phyloP scores from a whole-genome alignment of 2,888 invertebrate genomes.

The Sicus ferrugineus region DNA sequence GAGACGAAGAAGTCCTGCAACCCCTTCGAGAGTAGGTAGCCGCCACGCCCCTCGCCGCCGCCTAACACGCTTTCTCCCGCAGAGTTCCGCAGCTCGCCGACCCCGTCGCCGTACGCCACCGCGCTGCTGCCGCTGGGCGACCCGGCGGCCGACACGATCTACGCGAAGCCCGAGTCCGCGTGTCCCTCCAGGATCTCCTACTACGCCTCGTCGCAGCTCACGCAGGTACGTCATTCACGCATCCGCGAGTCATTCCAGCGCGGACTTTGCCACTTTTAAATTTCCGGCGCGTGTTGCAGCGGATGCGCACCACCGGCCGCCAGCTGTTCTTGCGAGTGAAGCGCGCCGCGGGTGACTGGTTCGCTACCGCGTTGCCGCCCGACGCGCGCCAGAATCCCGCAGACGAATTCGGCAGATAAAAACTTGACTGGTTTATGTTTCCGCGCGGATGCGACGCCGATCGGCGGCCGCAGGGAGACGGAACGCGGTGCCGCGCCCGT shows the following conservation, averaged over 20 bases:
- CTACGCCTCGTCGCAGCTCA: constrained; percentile 81
- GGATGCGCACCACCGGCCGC: background rate
- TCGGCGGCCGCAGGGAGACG: background rate
- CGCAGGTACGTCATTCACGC: constrained; percentile 67
- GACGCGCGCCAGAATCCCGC: background rate
- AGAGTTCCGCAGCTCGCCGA: constrained; percentile 64
- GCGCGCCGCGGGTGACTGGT: constrained; percentile 9
- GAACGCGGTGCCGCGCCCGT: background rate
- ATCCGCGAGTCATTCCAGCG: background rate
- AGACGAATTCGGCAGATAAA: constrained; percentile 28
- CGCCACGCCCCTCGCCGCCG: background rate
- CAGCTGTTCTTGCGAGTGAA: constrained; percentile 16
- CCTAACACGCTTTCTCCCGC: constrained; percentile 31
- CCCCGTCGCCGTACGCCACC: constrained; percentile 78
- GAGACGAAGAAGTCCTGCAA: constrained; percentile 63
- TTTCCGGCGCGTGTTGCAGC: constrained; percentile 14
- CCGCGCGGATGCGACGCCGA: background rate
- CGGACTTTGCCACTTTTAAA: constrained; percentile 4
- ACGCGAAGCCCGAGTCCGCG: constrained; percentile 70
- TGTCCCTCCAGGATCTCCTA: constrained; percentile 74
- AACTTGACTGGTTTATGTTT: constrained; percentile 28
- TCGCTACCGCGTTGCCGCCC: background rate
- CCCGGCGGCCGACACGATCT: constrained; percentile 65
- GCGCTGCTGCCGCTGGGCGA: constrained; percentile 68
- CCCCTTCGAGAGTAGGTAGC: constrained; percentile 59